Percentiles rank a stretch among this genome's conserved stretches.
Conservation (phyloP, 2,888 invertebrate species). For the Drosophila pseudotalamancana region DNA sequence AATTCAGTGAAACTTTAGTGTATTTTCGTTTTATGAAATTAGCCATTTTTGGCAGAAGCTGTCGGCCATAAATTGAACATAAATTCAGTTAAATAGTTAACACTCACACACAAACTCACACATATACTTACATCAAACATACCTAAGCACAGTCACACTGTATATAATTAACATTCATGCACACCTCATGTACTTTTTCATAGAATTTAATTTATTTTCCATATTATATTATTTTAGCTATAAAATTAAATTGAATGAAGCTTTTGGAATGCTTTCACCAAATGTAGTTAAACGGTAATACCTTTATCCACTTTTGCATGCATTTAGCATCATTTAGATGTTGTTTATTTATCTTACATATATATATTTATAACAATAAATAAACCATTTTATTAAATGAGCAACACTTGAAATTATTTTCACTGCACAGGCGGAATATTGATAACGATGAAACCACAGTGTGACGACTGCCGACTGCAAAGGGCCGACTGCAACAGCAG, state of each 20-base stretch:
- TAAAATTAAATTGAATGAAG: constrained; percentile 1
- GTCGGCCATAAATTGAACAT: constrained; percentile 30
- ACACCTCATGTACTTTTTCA: constrained; percentile 24
- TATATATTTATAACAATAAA: not conserved
- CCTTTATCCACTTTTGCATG: constrained; percentile 8
- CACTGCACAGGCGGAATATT: constrained; percentile 83
- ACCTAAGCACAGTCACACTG: not conserved
- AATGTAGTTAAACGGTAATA: not conserved
- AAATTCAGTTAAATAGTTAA: constrained; percentile 26
- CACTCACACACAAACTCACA: not conserved
- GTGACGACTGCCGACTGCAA: constrained; percentile 75
- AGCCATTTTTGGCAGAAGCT: constrained; percentile 15
- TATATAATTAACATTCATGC: not conserved
- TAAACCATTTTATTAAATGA: constrained; percentile 9
- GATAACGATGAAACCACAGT: constrained; percentile 84
- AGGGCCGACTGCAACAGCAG: constrained; percentile 41
- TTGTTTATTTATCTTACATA: not conserved
- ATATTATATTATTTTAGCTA: constrained; percentile 2
- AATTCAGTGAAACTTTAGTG: constrained; percentile 26
- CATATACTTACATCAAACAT: not conserved
- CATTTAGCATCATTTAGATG: not conserved
- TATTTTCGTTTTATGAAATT: constrained; percentile 36
- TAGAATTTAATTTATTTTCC: constrained; percentile 3
- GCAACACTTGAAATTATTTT: constrained; percentile 21
- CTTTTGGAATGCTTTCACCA: constrained; percentile 1